Evolutionary conservation across 2,113 vertebrate species (phyloP).

Genomic region (Takifugu bimaculatus): DNA sequence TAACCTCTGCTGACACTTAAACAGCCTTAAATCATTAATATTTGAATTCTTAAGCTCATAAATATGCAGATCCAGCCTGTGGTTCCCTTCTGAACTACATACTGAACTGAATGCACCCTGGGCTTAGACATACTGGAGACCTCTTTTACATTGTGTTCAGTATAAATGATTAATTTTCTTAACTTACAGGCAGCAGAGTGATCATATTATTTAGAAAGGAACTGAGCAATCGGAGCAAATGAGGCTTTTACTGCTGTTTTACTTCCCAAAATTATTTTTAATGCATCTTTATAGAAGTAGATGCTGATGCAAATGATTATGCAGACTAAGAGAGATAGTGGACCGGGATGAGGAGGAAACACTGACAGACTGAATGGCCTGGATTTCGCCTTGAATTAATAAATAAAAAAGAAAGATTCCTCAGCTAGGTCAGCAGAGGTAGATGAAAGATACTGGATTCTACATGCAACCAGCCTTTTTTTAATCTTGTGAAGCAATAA

Average conservation of each 20-base stretch:
- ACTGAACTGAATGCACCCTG: not conserved
- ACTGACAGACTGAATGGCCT: not conserved
- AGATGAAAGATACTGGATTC: not conserved
- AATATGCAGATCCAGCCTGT: not conserved
- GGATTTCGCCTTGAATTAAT: not conserved
- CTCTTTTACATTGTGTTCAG: not conserved
- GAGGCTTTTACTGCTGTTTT: too few species aligned
- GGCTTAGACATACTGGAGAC: not conserved
- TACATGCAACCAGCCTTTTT: not conserved
- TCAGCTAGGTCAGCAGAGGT: conserved; percentile 1
- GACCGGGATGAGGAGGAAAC: not conserved
- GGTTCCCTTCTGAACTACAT: not conserved
- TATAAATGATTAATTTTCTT: too few species aligned
- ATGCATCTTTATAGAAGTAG: too few species aligned
- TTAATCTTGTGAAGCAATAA: conserved; percentile 1
- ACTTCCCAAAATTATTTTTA: too few species aligned
- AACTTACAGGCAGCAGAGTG: too few species aligned
- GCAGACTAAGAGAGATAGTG: not conserved
- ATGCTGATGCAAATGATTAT: not conserved
- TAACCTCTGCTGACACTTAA: not conserved
- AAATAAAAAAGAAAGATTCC: not conserved
- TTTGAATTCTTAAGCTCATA: not conserved
- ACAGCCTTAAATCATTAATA: not conserved
- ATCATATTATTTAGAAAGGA: too few species aligned
- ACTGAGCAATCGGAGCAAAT: too few species aligned